Evolutionary conservation across 2,888 invertebrate species (phyloP), one percentile per base, ranked within the genome.

Genomic region (Amiota minor): DNA sequence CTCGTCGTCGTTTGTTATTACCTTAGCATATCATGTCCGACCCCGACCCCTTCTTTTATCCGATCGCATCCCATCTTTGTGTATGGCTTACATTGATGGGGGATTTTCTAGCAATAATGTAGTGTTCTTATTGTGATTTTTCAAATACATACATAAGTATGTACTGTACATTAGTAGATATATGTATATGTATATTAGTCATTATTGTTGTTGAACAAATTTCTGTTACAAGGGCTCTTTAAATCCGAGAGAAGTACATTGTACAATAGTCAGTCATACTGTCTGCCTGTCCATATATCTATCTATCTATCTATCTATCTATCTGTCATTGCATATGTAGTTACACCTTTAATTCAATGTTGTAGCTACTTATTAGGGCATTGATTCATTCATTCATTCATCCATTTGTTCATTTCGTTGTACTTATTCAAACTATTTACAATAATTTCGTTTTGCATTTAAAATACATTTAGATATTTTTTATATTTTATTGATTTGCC

Each of bases 211-310:
- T 72, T 6, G 35, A 35, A 35, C 35, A 35, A 35, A 35, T 85
- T 82, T 82, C 70, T 75, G 75, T 78, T 84, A 76, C 83, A 86
- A 80, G 81, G 83, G 82, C 74, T 77, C 35, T 14, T 16, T 10
- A 56, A 20, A 56, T 56, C 56, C 8, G 9, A 18, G 67, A 49
- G n/a, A 62, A 35, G n/a, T 14, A n/a, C 59, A 59, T 12, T 4
- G 6, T 50, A 50, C 50, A 50, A 14, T 4, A 50, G 23, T 23
- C 23, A 23, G 1, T n/a, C n/a, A n/a, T n/a, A n/a, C n/a, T n/a
- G n/a, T n/a, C n/a, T n/a, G n/a, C 1, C 23, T 23, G 23, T 23
- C 1, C 23, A 23, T 23, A 23, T 23, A 3, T 23, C 23, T 23
- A 3, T 23, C 3, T 23, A 3, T 23, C 23, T 23, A 3, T 23